Evolutionary conservation across 2,113 vertebrate species (phyloP).

Genomic region (Lepus timidus): DNA sequence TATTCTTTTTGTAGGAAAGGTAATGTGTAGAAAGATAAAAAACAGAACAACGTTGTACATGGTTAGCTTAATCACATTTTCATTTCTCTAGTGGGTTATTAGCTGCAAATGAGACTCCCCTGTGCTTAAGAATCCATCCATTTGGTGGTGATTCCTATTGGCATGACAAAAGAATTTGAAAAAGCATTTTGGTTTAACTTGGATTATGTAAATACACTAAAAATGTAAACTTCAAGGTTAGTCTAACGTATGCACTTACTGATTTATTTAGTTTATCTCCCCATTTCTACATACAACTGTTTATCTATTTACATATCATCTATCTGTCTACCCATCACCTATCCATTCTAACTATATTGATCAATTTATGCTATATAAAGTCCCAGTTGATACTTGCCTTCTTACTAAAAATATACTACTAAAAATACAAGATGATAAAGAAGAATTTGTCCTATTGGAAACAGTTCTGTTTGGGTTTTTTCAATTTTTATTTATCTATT

Average conservation of each 20-base stretch:
- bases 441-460: not conserved
- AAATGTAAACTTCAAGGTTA: not conserved
- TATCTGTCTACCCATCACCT: too few relatives aligned
- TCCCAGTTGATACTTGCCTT: not conserved
- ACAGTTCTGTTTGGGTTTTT: too few relatives aligned
- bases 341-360: not conserved
- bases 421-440: not conserved
- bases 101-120: constrained; percentile 22
- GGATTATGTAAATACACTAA: not conserved
- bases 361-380: not conserved
- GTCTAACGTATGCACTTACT: not conserved
- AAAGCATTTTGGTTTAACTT: constrained; percentile 28
- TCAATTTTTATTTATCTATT: too few relatives aligned
- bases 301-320: not conserved
- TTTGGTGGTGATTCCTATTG: not conserved
- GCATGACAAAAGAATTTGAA: not conserved
- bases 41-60: constrained; percentile 69
- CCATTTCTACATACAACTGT: not conserved
- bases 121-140: constrained; percentile 46
- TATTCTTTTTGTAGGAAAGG: constrained; percentile 68
- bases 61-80: constrained; percentile 72
- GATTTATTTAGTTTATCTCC: not conserved
- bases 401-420: not conserved
- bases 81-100: constrained; percentile 59
- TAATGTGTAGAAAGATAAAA: constrained; percentile 79